Base-by-base conservation (phyloP, 1,140 invertebrate species). In the Metaphire vulgaris region DNA sequence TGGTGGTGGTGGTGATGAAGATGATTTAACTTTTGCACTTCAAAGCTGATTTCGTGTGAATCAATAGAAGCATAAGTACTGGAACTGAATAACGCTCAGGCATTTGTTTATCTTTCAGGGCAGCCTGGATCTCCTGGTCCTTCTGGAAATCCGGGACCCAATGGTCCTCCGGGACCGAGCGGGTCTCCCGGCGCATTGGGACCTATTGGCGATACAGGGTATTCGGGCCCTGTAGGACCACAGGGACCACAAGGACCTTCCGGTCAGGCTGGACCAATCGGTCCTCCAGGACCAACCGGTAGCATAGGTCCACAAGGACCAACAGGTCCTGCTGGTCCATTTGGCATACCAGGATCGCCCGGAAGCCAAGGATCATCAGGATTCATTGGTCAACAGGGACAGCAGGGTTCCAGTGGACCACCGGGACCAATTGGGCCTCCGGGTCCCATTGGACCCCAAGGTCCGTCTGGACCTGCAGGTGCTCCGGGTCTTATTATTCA, bases 141-240 rank as follows among this genome's bases (percentile, higher is more conserved):
- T 12, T 21, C 41, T 12, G 41, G 41, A 56, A 12, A 6, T 6
- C 21, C 21, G 6, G 41, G 41, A 6, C 41, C 41, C 41, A 6
- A 12, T 56, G 41, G 41, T 12, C 41, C 41, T 56, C 41, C 6
- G 21, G 41, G 41, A 56, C 41, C 41, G 21, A 6, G 6, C 6
- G 41, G 41, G 21, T 21, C 6, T 12, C 21, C 41, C 41, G 41
- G 41, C 41, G 6, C 41, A 12, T 21, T 21, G 21, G 41, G 41
- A 12, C 41, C 21, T 21, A 6, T 21, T 21, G 41, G 41, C 6
- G 41, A 56, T 21, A 56, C 81, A 80, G 1, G 83, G 82, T 83
- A 69, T 80, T 0, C 73, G 83, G 33, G 69, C 79, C 1, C 78
- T 79, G 16, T 33, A 15, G 32, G 28, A 14, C 30, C 33, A 33